Evolutionary conservation across 2,888 invertebrate species (phyloP), one percentile per base, ranked within the genome.

Genomic region (Diachrysia chrysitis): DNA sequence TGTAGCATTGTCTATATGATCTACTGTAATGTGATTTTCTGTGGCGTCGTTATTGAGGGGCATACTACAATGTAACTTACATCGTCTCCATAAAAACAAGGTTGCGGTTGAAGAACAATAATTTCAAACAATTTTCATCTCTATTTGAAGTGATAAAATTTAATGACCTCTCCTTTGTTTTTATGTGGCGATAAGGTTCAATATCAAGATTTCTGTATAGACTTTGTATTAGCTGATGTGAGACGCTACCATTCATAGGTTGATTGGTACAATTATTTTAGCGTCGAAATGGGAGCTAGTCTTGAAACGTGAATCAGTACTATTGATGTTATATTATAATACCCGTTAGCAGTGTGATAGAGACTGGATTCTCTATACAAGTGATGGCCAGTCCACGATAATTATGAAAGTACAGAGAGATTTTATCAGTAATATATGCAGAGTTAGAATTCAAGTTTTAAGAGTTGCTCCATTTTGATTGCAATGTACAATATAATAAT

Each of bases 1-100:
- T 77, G 70, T 73, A 61, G 32, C n/a, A 23, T 71, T n/a, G n/a
- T 80, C 42, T 62, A 73, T 81, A 73, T 81, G 71, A 69, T 80
- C 58, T 66, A 66, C 37, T 67, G 60, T 70, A 69, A 63, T 63
- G 42, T 69, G 61, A 54, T 64, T 60, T 35, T 23, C 56, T 70
- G 59, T 69, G 54, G 60, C 66, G 68, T 63, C 42, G 35, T 69
- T 65, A 23, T 55, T 69, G 48, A 37, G 54, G 29, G 46, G n/a
- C 21, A 46, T 23, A 60, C 55, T 62, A 66, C 55, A 57, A 58
- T 48, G 37, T 42, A 48, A 19, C 51, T 6, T n/a, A 59, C 16
- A 51, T 66, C 42, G 78, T 61, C 25, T 48, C 4, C 55, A 23
- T 58, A 66, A 66, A 70, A 72, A 48, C 17, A 53, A 58, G 55